Base-by-base conservation (phyloP, 2,888 invertebrate species). In the Reticulitermes lucifugus region DNA sequence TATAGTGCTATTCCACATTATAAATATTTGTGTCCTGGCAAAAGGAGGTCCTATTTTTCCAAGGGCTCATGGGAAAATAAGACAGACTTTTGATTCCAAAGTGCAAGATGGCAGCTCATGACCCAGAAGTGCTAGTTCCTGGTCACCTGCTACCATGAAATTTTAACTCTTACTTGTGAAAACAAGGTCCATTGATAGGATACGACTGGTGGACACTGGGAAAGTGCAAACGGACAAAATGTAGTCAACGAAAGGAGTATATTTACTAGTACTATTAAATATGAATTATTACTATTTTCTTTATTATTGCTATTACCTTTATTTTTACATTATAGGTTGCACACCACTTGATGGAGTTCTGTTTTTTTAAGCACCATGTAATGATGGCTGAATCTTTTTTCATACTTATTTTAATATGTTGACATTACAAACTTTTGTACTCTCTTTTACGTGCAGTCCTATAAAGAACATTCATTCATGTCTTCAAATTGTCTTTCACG, bases 11-110 rank as follows among this genome's bases (percentile, higher is more conserved):
- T 83, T 85, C 83, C 83, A 83, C 75, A 51, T 43, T 73, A 82
- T 29, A 83, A 29, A 81, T 55, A 70, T 86, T 46, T 84, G 70
- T 71, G 75, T 82, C 82, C 70, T 77, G 41, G 83, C 86, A 88
- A 89, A 89, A 88, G 88, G 87, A 87, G 85, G 87, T 87, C 87
- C 87, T 88, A 87, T 88, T 88, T 88, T 89, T 88, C 89, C 89
- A 87, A 87, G 88, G 89, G 89, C 89, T 89, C 89, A 89, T 89
- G 88, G 89, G 88, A 89, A 87, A 88, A 88, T 88, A 88, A 86
- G 87, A 87, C 88, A 87, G 87, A 86, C 87, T 88, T 89, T 90
- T 88, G 88, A 84, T 86, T 86, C 88, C 43, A 79, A 46, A 79
- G 41, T 60, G 35, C 41, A 70, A 80, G 43, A 65, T 55, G 79